Evolutionary conservation across 2,888 invertebrate genomes (phyloP).

Genomic region (Tethea ocularis): DNA sequence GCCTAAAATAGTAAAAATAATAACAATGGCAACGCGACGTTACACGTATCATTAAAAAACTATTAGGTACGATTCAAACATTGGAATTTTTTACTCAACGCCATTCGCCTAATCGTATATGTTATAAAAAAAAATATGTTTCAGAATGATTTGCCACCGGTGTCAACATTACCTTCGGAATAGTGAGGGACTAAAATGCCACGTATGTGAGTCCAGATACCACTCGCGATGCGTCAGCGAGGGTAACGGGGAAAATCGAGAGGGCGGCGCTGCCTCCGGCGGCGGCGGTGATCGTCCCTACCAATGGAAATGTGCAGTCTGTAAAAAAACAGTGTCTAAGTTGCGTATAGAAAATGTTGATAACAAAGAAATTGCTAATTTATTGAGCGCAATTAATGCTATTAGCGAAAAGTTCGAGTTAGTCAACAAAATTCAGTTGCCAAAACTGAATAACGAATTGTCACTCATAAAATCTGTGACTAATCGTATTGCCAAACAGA

Average conservation of each 20-base stretch:
- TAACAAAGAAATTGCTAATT: conserved; percentile 28
- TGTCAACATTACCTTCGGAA: conserved; percentile 50
- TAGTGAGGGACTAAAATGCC: conserved; percentile 51
- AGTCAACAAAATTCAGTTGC: conserved; percentile 68
- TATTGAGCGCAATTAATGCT: conserved; percentile 44
- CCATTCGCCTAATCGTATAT: no score
- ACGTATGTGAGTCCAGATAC: conserved; percentile 48
- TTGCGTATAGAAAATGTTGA: conserved; percentile 22
- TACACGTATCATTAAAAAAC: no score
- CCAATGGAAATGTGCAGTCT: conserved; percentile 62
- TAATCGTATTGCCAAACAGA: conserved; percentile 59
- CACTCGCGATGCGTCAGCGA: conserved; percentile 44
- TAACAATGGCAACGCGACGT: no score
- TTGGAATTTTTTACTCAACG: no score
- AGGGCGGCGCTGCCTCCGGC: conserved; percentile 32
- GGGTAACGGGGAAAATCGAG: conserved; percentile 32
- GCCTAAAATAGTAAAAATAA: no score
- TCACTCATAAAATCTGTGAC: conserved; percentile 52
- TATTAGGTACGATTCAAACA: no score
- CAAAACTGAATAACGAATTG: conserved; percentile 62
- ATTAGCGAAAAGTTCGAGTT: conserved; percentile 66
- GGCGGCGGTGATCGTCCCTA: conserved; percentile 54
- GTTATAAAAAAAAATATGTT: no score
- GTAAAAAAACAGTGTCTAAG: conserved; percentile 45
- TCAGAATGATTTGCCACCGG: conserved; percentile 55